phyloP scores from a whole-genome alignment of 2,113 vertebrate species.

The Genyomyrus donnyi region DNA sequence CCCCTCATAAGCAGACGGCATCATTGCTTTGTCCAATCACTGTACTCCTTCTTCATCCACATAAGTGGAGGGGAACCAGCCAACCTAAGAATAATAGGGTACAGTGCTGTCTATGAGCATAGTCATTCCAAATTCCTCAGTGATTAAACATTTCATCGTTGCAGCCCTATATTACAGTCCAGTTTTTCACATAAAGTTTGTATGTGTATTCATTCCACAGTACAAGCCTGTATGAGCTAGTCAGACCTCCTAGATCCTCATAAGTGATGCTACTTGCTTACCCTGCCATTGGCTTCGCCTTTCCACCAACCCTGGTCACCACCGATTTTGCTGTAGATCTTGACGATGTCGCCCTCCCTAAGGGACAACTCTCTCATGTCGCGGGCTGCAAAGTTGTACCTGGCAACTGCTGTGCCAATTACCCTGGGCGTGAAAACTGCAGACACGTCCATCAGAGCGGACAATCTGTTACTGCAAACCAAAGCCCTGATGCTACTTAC shows the following conservation, averaged over 20 bases:
- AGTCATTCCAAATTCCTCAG: not conserved
- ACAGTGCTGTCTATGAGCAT: not conserved
- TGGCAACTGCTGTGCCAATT: conserved; percentile 83
- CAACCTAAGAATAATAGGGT: conserved; percentile 63
- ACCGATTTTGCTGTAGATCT: conserved; percentile 94
- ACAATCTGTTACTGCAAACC: not conserved
- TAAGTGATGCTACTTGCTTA: conserved; percentile 45
- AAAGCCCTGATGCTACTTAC: not conserved
- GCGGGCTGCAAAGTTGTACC: conserved; percentile 91
- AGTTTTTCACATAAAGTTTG: not conserved
- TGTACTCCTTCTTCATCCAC: conserved; percentile 91
- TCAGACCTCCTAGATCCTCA: not conserved
- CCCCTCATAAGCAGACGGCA: conserved; percentile 36
- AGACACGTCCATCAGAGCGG: conserved; percentile 18
- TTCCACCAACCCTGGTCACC: conserved; percentile 99
- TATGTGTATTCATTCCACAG: not conserved
- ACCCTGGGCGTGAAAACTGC: conserved; percentile 87
- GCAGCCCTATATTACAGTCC: not conserved
- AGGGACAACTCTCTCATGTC: conserved; percentile 96
- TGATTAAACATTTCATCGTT: not conserved
- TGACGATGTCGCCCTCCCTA: conserved; percentile 86
- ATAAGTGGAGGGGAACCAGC: conserved; percentile 96
- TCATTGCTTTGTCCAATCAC: conserved; percentile 34
- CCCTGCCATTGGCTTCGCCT: conserved; percentile 86
- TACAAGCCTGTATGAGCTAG: not conserved